Base-by-base conservation (phyloP, 1,140 invertebrate genomes). In the Cherax quadricarinatus region DNA sequence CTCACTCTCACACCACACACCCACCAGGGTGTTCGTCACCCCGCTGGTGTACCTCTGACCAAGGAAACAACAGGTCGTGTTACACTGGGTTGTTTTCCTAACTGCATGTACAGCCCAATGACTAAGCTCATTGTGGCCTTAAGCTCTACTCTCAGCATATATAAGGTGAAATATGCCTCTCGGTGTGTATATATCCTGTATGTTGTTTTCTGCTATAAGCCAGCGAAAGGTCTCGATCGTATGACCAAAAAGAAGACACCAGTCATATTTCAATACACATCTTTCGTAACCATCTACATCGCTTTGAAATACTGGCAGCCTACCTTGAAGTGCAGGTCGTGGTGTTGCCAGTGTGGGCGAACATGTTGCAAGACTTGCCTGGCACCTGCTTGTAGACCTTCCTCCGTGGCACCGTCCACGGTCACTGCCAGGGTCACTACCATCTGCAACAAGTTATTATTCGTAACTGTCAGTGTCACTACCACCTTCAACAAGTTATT, bases 21-120 rank as follows among this genome's bases (percentile, higher is more conserved):
- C 88, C 81, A 90, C 88, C 66, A 90, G 88, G 82, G 60, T 90
- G 82, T 90, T 90, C 14, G 88, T 90, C 41, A 90, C 88, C 51
- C 88, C 88, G 66, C 62, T 53, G 7, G 88, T 90, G 88, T 84
- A 90, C 16, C 81, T 90, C 88, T 90, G 88, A 57, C 14, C 16
- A 89, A 41, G 66, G 57, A 57, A n/a, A 89, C 62, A 30, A 51
- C 57, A 60, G 57, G 57, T 60, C 16, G 16, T 9, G 57, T 60
- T 60, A 60, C 9, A 10, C 57, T 60, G 30, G 30, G 30, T 41
- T 41, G 30, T 41, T 41, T 41, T 41, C 30, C 30, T 41, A 41
- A 41, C 30, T 41, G 30, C 30, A 2, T 41, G 30, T 41, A 41
- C 30, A 41, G 30, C 30, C 30, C 30, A 41, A 41, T 41, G 30